Evolutionary conservation across 2,797 vertebrate species (phyloP), one percentile per base, ranked within the genome.

Genomic region (Etheostoma perlongum): DNA sequence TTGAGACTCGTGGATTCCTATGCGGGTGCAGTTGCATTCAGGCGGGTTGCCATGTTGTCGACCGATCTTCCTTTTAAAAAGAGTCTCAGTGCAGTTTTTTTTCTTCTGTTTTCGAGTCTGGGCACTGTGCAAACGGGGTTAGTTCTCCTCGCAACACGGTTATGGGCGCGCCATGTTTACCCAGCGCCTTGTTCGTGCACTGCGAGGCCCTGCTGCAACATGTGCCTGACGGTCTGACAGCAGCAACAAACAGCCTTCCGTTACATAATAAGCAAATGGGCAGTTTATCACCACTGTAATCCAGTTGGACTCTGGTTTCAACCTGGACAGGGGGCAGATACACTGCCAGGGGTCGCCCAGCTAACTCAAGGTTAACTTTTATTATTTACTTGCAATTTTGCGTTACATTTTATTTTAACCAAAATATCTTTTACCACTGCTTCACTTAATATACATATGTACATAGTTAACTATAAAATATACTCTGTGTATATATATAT

Each of bases 161-260:
- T 9, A n/a, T 67, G 85, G 88, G 87, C 73, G 86, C 83, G 85
- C 82, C 84, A 51, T 85, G 91, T 83, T 87, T 79, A 76, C 72
- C 23, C 75, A 13, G 71, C 73, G 67, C 74, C 55, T 14, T 8
- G 61, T 23, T 51, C 3, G 9, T 23, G 62, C 65, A 2, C 23
- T 4, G 70, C 19, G 61, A 84, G 89, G 91, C 89, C 92, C 83
- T 58, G 86, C 90, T 89, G 88, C 85, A 85, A 89, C 91, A 91
- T 89, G 92, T 92, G 90, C 83, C 68, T 8, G 52, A 58, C 60
- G 52, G 3, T 62, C 47, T 90, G 86, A 91, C 89, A 88, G 85
- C 85, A 75, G 67, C 85, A 40, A 30, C 70, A 70, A 8, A 62
- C 85, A 55, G 1, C 62, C 68, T 62, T 66, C 15, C 36, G 2